Evolutionary conservation across 2,797 vertebrate genomes (phyloP), one percentile per base, ranked within the genome.

Genomic region (Leucoraja ocellata): DNA sequence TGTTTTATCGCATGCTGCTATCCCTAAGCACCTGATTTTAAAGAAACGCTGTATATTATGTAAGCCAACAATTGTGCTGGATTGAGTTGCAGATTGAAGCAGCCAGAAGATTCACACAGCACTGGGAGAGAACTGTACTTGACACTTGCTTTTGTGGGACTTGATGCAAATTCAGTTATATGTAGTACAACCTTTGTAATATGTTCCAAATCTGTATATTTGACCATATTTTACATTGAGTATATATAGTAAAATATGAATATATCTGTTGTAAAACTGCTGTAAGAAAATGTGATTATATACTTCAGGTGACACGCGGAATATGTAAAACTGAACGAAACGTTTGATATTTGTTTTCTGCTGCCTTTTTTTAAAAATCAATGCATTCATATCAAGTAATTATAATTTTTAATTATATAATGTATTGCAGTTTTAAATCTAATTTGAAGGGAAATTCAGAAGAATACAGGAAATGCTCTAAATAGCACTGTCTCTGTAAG

Each of bases 361-460:
- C 71, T 54, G 25, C 36, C 68, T 74, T 74, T 61, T 74, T 71
- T 73, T 74, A 2, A 23, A 74, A 74, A 76, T 65, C 39, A 76
- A 46, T 92, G 10, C 36, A 76, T 92, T 76, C 46, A 92, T 73
- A 74, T 91, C 68, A 46, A 73, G 88, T 71, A 39, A 91, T 76
- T 92, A 46, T 76, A 58, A 54, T 92, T 92, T 39, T 92, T 39
- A 92, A 92, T 58, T 28, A 92, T 76, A 73, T 74, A 76, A 92
- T 92, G 54, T 92, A 58, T 74, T 92, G 90, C 90, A 92, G 90
- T 76, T 92, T 92, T 92, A 92, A 92, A 92, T 92, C 90, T 92
- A 92, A 71, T 92, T 92, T 92, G 90, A 92, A 76, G 90, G 90
- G 90, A 92, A 88, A 92, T 92, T 92, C 90, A 92, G 90, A 92